phyloP scores from a whole-genome alignment of 2,888 invertebrate genomes.

The Alloplasta piceator region DNA sequence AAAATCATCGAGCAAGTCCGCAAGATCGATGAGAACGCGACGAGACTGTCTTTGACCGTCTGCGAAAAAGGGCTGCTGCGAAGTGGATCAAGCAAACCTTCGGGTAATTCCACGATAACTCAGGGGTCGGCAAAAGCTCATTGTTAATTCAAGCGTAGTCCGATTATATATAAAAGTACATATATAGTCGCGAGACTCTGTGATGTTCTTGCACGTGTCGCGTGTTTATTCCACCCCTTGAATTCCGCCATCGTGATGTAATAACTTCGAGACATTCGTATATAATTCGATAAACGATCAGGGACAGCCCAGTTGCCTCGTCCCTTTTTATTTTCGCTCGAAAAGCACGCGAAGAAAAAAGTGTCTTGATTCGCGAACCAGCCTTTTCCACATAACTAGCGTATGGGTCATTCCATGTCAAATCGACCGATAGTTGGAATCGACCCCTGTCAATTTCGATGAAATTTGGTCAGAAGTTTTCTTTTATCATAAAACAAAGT shows the following conservation, averaged over 20 bases:
- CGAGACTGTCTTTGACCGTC: slow-evolving; percentile 12
- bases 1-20: background rate
- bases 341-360: slow-evolving; percentile 6
- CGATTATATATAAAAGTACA: background rate
- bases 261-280: slow-evolving; percentile 60
- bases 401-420: background rate
- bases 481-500: too few species aligned
- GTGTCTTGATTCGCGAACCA: slow-evolving; percentile 28
- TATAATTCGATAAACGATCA: slow-evolving; percentile 64
- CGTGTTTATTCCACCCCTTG: slow-evolving; percentile 41
- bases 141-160: slow-evolving; percentile 30
- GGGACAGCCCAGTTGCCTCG: slow-evolving; percentile 10
- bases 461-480: too few species aligned
- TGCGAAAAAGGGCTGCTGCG: background rate
- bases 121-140: slow-evolving; percentile 18
- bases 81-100: background rate
- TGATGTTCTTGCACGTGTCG: slow-evolving; percentile 61
- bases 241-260: slow-evolving; percentile 46
- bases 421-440: too few species aligned
- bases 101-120: slow-evolving; percentile 16
- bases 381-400: background rate
- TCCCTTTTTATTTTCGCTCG: slow-evolving; percentile 17
- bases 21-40: slow-evolving; percentile 25
- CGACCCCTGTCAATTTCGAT: too few species aligned
- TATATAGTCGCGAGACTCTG: slow-evolving; percentile 26